Percentiles rank a stretch among this genome's conserved stretches.
These are phyloP conservation scores for Entelurus aequoreus DNA, from an alignment of 2,113 vertebrate genomes.

Conservation along the genomic window DNA sequence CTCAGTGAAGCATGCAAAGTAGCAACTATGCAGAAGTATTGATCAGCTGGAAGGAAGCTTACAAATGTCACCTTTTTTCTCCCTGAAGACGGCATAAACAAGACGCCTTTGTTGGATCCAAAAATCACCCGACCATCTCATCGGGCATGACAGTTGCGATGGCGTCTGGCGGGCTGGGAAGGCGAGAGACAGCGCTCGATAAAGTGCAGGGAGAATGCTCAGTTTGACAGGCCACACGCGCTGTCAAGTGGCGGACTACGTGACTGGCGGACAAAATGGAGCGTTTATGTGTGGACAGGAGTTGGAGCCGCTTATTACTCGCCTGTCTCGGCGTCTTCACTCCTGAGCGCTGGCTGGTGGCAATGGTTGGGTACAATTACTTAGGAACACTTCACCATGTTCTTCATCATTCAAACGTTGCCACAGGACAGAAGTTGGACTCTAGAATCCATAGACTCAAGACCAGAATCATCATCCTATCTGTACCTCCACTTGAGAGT, in stretches of 20 bases:
- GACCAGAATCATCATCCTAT: background rate
- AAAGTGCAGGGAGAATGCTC: constrained; percentile 32
- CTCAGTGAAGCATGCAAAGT: too few species aligned
- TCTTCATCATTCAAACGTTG: too few species aligned
- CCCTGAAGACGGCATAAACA: too few species aligned
- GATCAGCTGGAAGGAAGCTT: too few species aligned
- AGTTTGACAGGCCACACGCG: constrained; percentile 34
- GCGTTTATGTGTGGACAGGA: background rate
- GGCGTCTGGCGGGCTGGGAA: constrained; percentile 10
- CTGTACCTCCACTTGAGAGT: constrained; percentile 3
- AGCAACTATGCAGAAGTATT: too few species aligned
- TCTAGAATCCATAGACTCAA: too few species aligned
- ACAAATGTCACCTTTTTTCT: too few species aligned
- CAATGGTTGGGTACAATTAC: constrained; percentile 7
- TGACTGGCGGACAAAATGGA: constrained; percentile 20
- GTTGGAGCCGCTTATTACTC: too few species aligned
- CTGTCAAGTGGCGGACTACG: constrained; percentile 32
- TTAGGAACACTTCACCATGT: background rate
- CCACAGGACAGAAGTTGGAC: too few species aligned
- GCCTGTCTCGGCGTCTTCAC: too few species aligned
- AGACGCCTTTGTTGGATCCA: constrained; percentile 40
- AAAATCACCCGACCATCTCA: constrained; percentile 51
- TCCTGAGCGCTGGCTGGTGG: background rate
- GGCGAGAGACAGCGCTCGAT: constrained; percentile 32
- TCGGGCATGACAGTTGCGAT: constrained; percentile 42